Evolutionary conservation across 1,140 invertebrate genomes (phyloP).

Genomic region (Chionoecetes opilio): DNA sequence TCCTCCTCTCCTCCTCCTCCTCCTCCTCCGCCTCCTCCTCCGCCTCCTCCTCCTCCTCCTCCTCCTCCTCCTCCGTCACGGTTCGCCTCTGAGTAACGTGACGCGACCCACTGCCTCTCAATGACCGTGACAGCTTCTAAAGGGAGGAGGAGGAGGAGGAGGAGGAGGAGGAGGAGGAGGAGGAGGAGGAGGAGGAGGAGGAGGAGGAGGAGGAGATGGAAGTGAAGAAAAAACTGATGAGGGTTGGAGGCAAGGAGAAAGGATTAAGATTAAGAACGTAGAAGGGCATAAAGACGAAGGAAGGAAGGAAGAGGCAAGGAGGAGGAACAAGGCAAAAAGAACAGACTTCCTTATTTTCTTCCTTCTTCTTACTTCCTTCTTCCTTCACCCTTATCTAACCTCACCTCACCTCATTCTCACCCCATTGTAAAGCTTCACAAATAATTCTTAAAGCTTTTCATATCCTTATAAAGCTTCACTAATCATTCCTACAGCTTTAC

Average conservation of each 20-base stretch:
- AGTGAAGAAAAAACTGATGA: no score
- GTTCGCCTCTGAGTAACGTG: background rate
- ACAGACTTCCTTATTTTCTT: no score
- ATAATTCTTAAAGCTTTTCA: no score
- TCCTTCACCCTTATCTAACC: no score
- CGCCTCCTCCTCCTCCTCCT: background rate
- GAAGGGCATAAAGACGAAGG: background rate
- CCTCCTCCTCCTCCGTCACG: background rate
- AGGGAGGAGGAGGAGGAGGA: background rate
- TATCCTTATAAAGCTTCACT: no score
- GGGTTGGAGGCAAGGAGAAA: no score
- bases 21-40: background rate
- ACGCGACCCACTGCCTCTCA: background rate
- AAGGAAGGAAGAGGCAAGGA: background rate
- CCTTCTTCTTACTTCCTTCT: no score
- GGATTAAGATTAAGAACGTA: background rate
- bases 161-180: conserved; percentile 6
- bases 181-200: conserved; percentile 39
- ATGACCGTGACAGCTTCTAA: background rate
- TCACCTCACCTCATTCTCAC: no score
- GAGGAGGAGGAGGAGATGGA: background rate
- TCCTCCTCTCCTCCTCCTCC: background rate
- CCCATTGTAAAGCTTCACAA: no score
- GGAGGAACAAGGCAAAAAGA: no score
- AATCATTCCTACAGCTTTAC: no score